Percentiles rank a stretch among this genome's conserved stretches.
Evolutionary conservation across 2,113 vertebrate genomes (phyloP).

Genomic region (Ellobius talpinus): DNA sequence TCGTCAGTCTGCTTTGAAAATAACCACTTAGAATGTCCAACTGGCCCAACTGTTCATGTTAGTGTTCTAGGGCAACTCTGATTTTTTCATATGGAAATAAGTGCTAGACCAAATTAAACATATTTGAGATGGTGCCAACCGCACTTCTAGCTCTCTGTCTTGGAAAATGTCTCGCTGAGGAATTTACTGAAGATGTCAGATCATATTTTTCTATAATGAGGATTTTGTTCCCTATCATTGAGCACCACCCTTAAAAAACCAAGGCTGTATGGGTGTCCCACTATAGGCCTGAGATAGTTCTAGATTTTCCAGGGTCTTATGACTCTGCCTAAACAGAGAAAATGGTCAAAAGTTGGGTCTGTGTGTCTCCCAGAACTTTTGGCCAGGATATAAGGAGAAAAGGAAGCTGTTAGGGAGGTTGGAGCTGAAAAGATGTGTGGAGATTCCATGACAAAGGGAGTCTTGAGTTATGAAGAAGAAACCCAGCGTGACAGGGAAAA

Average conservation of each 20-base stretch:
- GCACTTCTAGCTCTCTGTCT: neutral
- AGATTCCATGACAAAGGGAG: constrained; percentile 1
- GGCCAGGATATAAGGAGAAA: neutral
- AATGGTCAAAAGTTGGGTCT: neutral
- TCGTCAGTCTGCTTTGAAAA: neutral
- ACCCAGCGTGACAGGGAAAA: neutral
- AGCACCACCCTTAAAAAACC: too few species aligned
- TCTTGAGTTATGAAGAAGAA: neutral
- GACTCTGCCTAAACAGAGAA: neutral
- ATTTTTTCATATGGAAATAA: neutral
- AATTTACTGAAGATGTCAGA: neutral
- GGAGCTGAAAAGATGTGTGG: neutral
- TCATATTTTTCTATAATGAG: neutral
- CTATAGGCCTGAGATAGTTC: neutral
- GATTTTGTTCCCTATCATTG: neutral
- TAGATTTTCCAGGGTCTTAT: neutral
- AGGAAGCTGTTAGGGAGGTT: neutral
- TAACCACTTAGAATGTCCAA: neutral
- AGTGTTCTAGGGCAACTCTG: neutral
- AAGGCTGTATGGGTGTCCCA: neutral
- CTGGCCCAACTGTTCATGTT: neutral
- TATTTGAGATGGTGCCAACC: neutral
- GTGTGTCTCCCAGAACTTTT: neutral
- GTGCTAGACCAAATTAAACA: neutral
- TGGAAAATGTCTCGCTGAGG: neutral